These are phyloP conservation scores for Solenodon paradoxus DNA, from an alignment of 2,113 vertebrate genomes.

Conservation along the genomic window DNA sequence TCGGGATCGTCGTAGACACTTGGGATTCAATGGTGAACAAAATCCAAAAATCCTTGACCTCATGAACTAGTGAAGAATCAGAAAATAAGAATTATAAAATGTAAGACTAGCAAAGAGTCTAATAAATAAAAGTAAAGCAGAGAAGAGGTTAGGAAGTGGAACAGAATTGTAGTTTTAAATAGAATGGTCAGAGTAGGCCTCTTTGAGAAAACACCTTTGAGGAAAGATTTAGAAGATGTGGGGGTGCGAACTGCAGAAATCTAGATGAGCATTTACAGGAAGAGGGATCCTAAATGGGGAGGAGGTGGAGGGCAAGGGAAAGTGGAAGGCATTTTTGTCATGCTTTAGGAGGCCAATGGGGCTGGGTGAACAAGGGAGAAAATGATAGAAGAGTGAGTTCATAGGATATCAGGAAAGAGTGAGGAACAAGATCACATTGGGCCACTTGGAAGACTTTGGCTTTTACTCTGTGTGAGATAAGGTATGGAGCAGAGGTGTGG, in stretches of 20 bases:
- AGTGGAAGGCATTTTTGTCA: not conserved
- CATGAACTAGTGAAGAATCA: not conserved
- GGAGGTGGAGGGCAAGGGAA: too few relatives aligned
- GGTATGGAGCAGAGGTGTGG: not conserved
- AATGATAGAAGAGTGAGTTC: too few relatives aligned
- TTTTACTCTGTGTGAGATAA: not conserved
- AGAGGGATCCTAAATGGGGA: not conserved
- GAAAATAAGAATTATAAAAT: not conserved
- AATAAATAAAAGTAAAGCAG: not conserved
- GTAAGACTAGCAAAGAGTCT: not conserved
- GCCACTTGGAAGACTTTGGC: not conserved
- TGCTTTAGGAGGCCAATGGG: not conserved
- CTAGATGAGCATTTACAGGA: not conserved
- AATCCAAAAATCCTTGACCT: not conserved
- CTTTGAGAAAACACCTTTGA: not conserved
- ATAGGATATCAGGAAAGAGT: not conserved
- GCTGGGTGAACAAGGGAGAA: not conserved
- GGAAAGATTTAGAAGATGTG: not conserved
- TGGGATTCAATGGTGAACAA: not conserved
- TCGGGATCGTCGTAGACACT: not conserved
- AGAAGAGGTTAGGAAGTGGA: not conserved
- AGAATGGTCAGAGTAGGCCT: not conserved
- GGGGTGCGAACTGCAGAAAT: not conserved
- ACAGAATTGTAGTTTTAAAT: not conserved
- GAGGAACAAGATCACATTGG: not conserved